phyloP scores from a whole-genome alignment of 2,113 vertebrate species.

The Ictidomys tridecemlineatus region DNA sequence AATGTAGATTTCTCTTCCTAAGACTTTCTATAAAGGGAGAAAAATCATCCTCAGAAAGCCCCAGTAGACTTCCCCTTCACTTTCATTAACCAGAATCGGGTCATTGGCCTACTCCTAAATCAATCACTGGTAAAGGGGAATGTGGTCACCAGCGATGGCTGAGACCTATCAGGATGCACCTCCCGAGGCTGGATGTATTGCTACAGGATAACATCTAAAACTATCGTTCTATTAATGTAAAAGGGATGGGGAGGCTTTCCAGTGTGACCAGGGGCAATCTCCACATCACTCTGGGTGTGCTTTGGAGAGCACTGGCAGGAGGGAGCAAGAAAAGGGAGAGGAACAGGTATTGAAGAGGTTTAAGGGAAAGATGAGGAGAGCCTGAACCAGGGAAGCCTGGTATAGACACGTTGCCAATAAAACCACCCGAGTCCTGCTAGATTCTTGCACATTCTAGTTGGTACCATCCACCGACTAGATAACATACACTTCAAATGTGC shows the following conservation, averaged over 20 bases:
- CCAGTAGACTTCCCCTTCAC: not conserved
- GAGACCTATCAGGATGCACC: not conserved
- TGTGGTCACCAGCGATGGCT: not conserved
- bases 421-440: not conserved
- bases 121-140: not conserved
- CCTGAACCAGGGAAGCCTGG: not conserved
- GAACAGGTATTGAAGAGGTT: not conserved
- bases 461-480: not conserved
- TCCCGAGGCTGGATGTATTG: not conserved
- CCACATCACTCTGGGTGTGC: not conserved
- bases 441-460: not conserved
- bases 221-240: not conserved
- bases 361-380: not conserved
- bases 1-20: not conserved
- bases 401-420: not conserved
- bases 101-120: not conserved
- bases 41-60: not conserved
- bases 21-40: not conserved
- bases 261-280: not conserved
- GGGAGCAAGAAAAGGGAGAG: not conserved
- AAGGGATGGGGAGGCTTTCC: not conserved
- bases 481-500: not conserved
- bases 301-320: not conserved
- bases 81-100: not conserved
- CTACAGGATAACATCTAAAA: not conserved